These are phyloP conservation scores for Calidris pugnax DNA, from an alignment of 2,113 vertebrate genomes.

Conservation along the genomic window DNA sequence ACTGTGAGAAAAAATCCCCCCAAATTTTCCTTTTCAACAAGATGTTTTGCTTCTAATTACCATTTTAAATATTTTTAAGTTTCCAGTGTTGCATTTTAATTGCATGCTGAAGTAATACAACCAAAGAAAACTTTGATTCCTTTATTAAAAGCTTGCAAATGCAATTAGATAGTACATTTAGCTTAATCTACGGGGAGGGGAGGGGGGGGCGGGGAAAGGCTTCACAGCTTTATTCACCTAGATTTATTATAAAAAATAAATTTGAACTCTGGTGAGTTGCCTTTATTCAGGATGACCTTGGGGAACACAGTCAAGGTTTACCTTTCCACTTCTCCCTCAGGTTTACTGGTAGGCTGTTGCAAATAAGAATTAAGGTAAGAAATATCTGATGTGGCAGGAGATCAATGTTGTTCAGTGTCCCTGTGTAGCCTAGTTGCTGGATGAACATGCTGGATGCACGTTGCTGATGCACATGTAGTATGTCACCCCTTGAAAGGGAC, in stretches of 20 bases:
- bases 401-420: fast-evolving
- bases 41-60: neutral
- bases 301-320: neutral
- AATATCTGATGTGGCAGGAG: neutral
- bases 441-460: neutral
- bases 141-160: neutral
- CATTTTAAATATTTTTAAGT: neutral
- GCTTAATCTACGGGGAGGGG: fast-evolving
- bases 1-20: fast-evolving
- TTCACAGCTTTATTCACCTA: neutral
- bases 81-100: neutral
- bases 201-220: fast-evolving
- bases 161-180: neutral
- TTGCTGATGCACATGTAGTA: fast-evolving
- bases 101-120: neutral
- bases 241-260: neutral
- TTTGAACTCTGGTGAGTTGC: neutral
- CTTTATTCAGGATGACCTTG: neutral
- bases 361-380: neutral
- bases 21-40: neutral
- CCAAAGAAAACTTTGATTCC: neutral
- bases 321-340: neutral
- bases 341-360: neutral
- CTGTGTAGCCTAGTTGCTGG: neutral
- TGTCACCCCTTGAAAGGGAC: neutral